These are phyloP conservation scores for Gopherus flavomarginatus DNA, from an alignment of 2,113 vertebrate genomes.

Conservation along the genomic window DNA sequence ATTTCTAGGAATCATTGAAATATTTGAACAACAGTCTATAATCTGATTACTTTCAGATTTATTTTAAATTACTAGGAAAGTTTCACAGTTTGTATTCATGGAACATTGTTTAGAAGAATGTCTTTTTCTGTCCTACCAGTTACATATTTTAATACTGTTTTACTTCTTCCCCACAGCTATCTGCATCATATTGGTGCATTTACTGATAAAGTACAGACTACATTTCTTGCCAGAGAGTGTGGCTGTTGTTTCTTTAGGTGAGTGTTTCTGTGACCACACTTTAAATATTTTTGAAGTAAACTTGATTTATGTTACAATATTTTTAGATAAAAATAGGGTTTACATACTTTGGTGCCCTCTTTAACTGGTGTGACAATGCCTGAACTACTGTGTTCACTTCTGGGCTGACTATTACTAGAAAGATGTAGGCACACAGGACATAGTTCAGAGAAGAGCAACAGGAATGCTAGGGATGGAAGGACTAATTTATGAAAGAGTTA, in stretches of 20 bases:
- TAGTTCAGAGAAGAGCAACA: not conserved
- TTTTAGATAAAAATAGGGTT: not conserved
- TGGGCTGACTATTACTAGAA: not conserved
- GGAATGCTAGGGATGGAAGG: not conserved
- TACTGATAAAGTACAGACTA: conserved; percentile 95
- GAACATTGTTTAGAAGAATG: not conserved
- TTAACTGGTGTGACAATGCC: not conserved
- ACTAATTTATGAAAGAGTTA: not conserved
- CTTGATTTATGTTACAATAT: not conserved
- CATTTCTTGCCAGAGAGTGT: conserved; percentile 98
- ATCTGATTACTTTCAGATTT: not conserved
- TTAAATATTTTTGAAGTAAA: not conserved
- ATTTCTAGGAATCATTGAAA: not conserved
- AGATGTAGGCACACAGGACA: not conserved
- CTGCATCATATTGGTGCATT: conserved; percentile 98
- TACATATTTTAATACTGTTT: conserved; percentile 1
- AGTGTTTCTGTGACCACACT: conserved; percentile 63
- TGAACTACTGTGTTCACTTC: not conserved
- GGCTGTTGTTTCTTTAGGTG: conserved; percentile 97
- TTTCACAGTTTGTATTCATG: not conserved
- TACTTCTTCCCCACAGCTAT: conserved; percentile 83
- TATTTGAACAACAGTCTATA: not conserved
- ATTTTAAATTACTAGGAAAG: not conserved
- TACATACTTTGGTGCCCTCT: not conserved
- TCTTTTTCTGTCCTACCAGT: not conserved